Evolutionary conservation across 2,797 vertebrate species (phyloP).

Genomic region (Oreonectes daqikongensis): DNA sequence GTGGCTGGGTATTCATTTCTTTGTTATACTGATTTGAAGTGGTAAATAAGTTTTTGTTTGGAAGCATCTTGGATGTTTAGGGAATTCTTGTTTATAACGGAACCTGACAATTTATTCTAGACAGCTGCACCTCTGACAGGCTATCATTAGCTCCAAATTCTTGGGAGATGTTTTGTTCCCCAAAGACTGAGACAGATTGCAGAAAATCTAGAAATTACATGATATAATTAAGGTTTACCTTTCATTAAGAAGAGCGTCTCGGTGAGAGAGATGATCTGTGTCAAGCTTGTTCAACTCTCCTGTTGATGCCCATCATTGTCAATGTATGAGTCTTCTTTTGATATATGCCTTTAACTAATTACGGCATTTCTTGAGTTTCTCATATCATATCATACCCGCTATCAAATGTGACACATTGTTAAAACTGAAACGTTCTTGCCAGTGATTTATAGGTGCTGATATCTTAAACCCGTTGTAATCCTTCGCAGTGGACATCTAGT

Average conservation of each 20-base stretch:
- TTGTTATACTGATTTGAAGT: constrained; percentile 18
- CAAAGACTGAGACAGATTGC: constrained; percentile 78
- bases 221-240: constrained; percentile 82
- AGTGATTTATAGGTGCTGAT: background rate
- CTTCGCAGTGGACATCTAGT: background rate
- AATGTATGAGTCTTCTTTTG: background rate
- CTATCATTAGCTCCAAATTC: constrained; percentile 83
- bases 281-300: constrained; percentile 51
- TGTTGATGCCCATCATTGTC: constrained; percentile 43
- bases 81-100: constrained; percentile 79
- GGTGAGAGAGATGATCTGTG: constrained; percentile 34
- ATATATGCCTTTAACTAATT: constrained; percentile 30
- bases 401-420: constrained; percentile 1
- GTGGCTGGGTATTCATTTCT: background rate
- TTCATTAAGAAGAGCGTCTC: constrained; percentile 59
- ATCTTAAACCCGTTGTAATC: background rate
- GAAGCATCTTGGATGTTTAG: constrained; percentile 66
- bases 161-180: constrained; percentile 78
- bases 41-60: constrained; percentile 44
- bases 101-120: constrained; percentile 82
- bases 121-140: constrained; percentile 84
- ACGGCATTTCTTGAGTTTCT: constrained; percentile 12
- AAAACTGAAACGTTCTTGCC: background rate
- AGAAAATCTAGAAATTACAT: constrained; percentile 78
- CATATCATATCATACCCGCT: background rate